Base-by-base conservation (phyloP, 2,797 vertebrate species). In the Decapterus maruadsi region DNA sequence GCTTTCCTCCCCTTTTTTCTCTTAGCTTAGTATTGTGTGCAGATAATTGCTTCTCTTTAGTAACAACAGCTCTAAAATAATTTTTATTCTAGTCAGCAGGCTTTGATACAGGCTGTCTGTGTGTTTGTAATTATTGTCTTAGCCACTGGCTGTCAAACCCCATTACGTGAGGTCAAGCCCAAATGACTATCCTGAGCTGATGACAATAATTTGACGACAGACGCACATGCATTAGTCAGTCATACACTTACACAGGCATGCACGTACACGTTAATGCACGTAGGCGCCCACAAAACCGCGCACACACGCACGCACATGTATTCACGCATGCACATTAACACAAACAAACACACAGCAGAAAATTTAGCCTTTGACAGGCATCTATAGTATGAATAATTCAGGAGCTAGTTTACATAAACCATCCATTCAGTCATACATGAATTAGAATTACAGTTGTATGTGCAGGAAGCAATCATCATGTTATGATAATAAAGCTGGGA, bases 71-170 rank as follows among this genome's bases (percentile, higher is more conserved):
- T 80, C 62, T 65, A 77, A 85, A 79, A 72, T 82, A 48, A 80
- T 85, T 87, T 83, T 90, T 83, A 90, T 92, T 90, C 84, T 77
- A 61, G 83, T 90, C 81, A 75, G 74, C 70, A 42, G 14, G 56
- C 88, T 89, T 89, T 88, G 84, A 89, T 89, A 83, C 70, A 83
- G 77, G 56, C 85, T 61, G 81, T 77, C 79, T 89, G 69, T 77
- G 83, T 87, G 75, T 91, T 87, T 89, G 86, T 87, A 92, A 93
- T 92, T 91, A 93, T 86, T 91, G 86, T 89, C 87, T 90, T 82
- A 84, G 85, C 84, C 80, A 80, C 74, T 80, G 76, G 74, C 80
- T 89, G 84, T 87, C 90, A 87, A 87, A 85, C 72, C 79, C 75
- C 73, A 87, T 91, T 90, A 89, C 69, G 38, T 87, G 74, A 90